These are phyloP conservation scores for Pachliopta kotzebuea DNA, from an alignment of 2,888 invertebrate species.

Conservation along the genomic window DNA sequence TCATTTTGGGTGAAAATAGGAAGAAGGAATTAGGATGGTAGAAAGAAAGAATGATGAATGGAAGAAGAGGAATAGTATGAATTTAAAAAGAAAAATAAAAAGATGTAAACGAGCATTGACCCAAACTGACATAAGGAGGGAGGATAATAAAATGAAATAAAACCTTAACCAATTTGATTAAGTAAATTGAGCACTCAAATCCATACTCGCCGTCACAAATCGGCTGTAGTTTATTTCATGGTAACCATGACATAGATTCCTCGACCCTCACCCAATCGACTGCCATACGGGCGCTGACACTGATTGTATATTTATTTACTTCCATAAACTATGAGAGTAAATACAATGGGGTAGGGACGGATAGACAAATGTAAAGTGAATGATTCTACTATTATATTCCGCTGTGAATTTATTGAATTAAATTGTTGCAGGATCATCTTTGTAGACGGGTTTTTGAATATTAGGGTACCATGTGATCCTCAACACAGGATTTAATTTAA, in stretches of 20 bases:
- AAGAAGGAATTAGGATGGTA: too few relatives aligned
- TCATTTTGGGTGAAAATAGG: too few relatives aligned
- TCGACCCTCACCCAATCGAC: slow-evolving; percentile 40
- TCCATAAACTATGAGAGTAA: slow-evolving; percentile 42
- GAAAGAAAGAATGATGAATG: too few relatives aligned
- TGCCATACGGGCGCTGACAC: slow-evolving; percentile 44
- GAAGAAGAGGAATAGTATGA: too few relatives aligned
- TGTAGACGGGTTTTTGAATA: slow-evolving; percentile 25
- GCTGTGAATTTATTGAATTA: slow-evolving; percentile 66
- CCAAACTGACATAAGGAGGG: too few relatives aligned
- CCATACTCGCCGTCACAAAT: too few relatives aligned
- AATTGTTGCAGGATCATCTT: slow-evolving; percentile 42
- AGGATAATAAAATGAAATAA: too few relatives aligned
- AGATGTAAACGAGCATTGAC: too few relatives aligned
- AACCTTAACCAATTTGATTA: too few relatives aligned
- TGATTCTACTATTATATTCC: slow-evolving; percentile 69
- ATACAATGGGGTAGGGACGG: slow-evolving; percentile 40
- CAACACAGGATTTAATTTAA: too few relatives aligned
- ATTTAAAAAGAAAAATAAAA: too few relatives aligned
- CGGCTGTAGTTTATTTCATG: slow-evolving; percentile 3
- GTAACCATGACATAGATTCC: slow-evolving; percentile 35
- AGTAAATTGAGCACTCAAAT: too few relatives aligned
- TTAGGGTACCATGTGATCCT: slow-evolving; percentile 10
- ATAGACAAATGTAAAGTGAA: slow-evolving; percentile 51
- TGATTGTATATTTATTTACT: slow-evolving; percentile 47